A percentile compares a stretch with the other conserved stretches of the same genome.
These are phyloP conservation scores for Gymnocephalus cernua DNA, from an alignment of 2,113 vertebrate genomes.

Conservation along the genomic window DNA sequence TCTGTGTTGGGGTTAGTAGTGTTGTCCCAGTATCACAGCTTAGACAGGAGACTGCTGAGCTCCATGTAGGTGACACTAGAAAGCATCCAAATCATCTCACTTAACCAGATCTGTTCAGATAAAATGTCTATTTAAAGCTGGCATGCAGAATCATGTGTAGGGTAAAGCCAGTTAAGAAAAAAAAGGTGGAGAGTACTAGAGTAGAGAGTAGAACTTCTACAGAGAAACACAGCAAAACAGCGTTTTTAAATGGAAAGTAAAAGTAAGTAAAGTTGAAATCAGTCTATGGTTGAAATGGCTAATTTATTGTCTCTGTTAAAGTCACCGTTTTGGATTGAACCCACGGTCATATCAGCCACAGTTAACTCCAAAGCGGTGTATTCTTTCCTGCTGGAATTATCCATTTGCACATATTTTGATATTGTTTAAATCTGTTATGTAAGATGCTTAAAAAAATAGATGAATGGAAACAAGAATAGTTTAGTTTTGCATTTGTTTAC, in stretches of 20 bases:
- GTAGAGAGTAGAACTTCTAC: not conserved
- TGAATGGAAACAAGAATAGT: not conserved
- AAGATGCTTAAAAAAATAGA: not conserved
- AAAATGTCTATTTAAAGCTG: not conserved
- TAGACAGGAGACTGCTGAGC: not conserved
- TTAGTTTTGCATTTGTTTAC: not conserved
- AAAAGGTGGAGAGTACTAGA: not conserved
- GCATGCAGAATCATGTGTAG: not conserved
- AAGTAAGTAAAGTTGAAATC: not conserved
- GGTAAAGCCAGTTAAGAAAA: not conserved
- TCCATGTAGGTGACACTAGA: not conserved
- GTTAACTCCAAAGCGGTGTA: not conserved
- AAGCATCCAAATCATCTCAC: conserved; percentile 21
- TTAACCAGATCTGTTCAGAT: conserved; percentile 6
- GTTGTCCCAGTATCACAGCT: not conserved
- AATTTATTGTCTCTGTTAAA: not conserved
- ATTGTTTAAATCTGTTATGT: not conserved
- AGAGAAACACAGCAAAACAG: not conserved
- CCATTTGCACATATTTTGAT: not conserved
- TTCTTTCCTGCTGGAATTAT: not conserved
- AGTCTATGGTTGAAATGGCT: not conserved
- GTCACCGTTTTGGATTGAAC: not conserved
- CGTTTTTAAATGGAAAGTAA: not conserved
- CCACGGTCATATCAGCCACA: not conserved
- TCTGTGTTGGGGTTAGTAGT: not conserved